Base-by-base conservation (phyloP, 2,888 invertebrate genomes). In the Drosophila nr. perissopoda region DNA sequence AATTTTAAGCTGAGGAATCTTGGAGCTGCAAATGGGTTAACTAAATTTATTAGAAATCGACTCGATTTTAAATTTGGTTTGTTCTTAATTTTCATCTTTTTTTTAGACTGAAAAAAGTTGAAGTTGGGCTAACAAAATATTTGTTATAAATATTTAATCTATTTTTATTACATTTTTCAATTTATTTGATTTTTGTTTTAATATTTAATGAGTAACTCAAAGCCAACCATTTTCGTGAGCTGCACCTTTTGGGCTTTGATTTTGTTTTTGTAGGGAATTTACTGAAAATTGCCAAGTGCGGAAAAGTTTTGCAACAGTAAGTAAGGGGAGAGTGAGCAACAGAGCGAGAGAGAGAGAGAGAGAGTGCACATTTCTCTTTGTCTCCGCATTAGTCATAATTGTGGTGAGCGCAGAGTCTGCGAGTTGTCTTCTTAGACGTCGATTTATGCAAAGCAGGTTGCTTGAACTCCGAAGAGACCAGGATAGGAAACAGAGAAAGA, bases 401-500 rank as follows among this genome's bases (percentile, higher is more conserved):
- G 80, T 76, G 64, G 70, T 73, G 68, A 69, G 64, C 68, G 70
- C 69, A 59, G 58, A 53, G 63, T 72, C 65, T 64, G 65, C 13
- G 18, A 38, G 49, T 31, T 64, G 40, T 67, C 45, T 53, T 54
- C 48, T 54, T 57, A 69, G 29, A 56, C 54, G 63, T 75, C 73
- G 69, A 40, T 87, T 77, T 82, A 89, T 87, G 89, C 68, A 69
- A 89, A 89, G 84, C 84, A 81, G 83, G 81, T 86, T 81, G 84
- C 65, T 83, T 84, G 89, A 89, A 89, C 84, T 81, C 68, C 48
- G 4, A 4, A 29, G 36, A 53, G 29, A 21, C 27, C 45, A 13
- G 34, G 25, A 33, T 45, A 65, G 62, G 53, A 70, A 52, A 64
- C 68, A 65, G 21, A 3, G 16, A 56, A 27, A 40, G 33, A 33